Percentiles rank a stretch among this genome's conserved stretches.
Conservation (phyloP, 2,113 vertebrate genomes). For the Etheostoma cragini region DNA sequence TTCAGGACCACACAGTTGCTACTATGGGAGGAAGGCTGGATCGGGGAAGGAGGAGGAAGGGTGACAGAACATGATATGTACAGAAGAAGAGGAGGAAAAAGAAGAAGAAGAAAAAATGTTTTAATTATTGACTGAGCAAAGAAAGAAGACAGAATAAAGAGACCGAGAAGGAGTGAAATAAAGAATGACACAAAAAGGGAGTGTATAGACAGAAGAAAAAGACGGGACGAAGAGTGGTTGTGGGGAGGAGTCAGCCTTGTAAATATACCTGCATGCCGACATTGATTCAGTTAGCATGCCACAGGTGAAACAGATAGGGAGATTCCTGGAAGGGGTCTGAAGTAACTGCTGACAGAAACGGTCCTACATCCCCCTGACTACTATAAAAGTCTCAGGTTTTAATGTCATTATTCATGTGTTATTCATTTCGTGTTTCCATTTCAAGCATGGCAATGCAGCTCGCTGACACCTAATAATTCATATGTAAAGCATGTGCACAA, state of each 20-base stretch:
- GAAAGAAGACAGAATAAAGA: neutral
- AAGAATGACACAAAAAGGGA: neutral
- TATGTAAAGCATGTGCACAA: too few species aligned
- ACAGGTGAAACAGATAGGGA: constrained; percentile 84
- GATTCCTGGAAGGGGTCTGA: constrained; percentile 87
- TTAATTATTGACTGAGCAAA: neutral
- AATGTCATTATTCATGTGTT: neutral
- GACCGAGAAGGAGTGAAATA: neutral
- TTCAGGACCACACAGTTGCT: constrained; percentile 83
- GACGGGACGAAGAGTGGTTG: neutral
- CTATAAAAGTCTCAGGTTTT: neutral
- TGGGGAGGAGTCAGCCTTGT: constrained; percentile 70
- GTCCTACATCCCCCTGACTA: constrained; percentile 25
- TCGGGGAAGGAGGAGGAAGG: neutral
- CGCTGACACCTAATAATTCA: neutral
- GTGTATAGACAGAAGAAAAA: constrained; percentile 6
- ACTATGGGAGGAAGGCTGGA: constrained; percentile 69
- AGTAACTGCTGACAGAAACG: constrained; percentile 59
- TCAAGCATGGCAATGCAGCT: neutral
- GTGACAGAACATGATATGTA: neutral
- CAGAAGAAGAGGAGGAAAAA: neutral
- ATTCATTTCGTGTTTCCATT: neutral
- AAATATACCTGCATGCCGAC: constrained; percentile 84
- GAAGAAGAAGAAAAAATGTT: neutral
- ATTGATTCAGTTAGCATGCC: constrained; percentile 87